Base-by-base conservation (phyloP, 2,888 invertebrate species). In the Chydorus sphaericus region DNA sequence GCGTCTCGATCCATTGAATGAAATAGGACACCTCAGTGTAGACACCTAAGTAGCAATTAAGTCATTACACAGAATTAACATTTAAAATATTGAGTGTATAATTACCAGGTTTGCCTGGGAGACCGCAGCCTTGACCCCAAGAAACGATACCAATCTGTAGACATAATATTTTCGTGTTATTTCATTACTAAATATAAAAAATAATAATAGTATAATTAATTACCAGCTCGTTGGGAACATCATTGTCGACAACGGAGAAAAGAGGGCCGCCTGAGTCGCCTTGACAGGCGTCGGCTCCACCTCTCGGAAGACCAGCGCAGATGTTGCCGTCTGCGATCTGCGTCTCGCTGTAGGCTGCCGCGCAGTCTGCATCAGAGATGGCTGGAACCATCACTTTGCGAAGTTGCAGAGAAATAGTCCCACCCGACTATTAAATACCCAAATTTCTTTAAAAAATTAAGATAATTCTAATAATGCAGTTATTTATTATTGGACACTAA, bases 191-290 rank as follows among this genome's bases (percentile, higher is more conserved):
- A n/a, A n/a, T n/a, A n/a, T n/a, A n/a, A n/a, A n/a, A n/a, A n/a
- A n/a, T n/a, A n/a, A n/a, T n/a, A n/a, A n/a, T n/a, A n/a, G n/a
- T n/a, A n/a, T n/a, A n/a, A n/a, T n/a, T n/a, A n/a, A n/a, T n/a
- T n/a, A n/a, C n/a, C n/a, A n/a, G n/a, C n/a, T n/a, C n/a, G n/a
- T n/a, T n/a, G n/a, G n/a, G 65, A 67, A 28, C 44, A 44, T 44
- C 44, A 44, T 23, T 28, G 11, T 28, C 44, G 1, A 55, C 68
- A 18, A 74, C 67, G 20, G 44, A 48, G 36, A 60, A 56, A 11
- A 77, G 65, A 1, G 77, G 77, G 11, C 77, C 77, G 2, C 77
- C 77, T 7, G 77, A 77, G 60, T 78, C 78, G n/a, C 77, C 77
- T 69, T 70, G 52, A 37, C 52, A 52, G 18, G 52, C 33, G 18